Percentiles rank a stretch among this genome's conserved stretches.
These are phyloP conservation scores for Napeogenes inachia DNA, from an alignment of 2,888 invertebrate species.

Conservation along the genomic window DNA sequence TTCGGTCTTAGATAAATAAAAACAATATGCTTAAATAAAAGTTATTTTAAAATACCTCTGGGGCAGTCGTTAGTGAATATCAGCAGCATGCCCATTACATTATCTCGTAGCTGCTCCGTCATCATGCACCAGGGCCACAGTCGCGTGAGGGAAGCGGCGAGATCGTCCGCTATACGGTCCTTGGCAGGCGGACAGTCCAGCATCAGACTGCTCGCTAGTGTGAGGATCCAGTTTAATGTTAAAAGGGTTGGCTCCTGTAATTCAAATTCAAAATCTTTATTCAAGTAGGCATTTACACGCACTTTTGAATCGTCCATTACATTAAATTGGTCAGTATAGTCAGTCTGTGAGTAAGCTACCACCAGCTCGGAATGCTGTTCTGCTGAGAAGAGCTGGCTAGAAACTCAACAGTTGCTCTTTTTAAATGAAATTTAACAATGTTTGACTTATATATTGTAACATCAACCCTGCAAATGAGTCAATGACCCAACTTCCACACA, in stretches of 20 bases:
- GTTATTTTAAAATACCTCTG: conserved; percentile 63
- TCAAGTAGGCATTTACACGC: too few relatives aligned
- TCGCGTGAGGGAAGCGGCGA: conserved; percentile 79
- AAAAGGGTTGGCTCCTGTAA: conserved; percentile 74
- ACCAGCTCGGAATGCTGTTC: too few relatives aligned
- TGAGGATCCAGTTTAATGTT: conserved; percentile 76
- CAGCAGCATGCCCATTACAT: conserved; percentile 77
- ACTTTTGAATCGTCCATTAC: too few relatives aligned
- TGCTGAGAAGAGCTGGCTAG: too few relatives aligned
- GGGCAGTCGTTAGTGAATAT: conserved; percentile 80
- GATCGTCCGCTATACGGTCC: conserved; percentile 68
- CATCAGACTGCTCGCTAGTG: conserved; percentile 78
- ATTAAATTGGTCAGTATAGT: too few relatives aligned
- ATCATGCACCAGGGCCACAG: conserved; percentile 83
- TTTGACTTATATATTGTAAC: too few relatives aligned
- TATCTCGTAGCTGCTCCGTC: conserved; percentile 71
- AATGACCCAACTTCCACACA: too few relatives aligned
- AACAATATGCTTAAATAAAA: not conserved
- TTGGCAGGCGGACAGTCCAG: conserved; percentile 74
- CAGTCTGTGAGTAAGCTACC: too few relatives aligned
- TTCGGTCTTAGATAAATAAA: not conserved
- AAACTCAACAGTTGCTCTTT: too few relatives aligned
- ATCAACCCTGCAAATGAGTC: too few relatives aligned
- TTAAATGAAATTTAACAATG: too few relatives aligned
- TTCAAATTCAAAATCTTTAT: too few relatives aligned